Percentiles rank a stretch among this genome's conserved stretches.
Conservation (phyloP, 1,140 invertebrate genomes). For the Coelopa frigida region DNA sequence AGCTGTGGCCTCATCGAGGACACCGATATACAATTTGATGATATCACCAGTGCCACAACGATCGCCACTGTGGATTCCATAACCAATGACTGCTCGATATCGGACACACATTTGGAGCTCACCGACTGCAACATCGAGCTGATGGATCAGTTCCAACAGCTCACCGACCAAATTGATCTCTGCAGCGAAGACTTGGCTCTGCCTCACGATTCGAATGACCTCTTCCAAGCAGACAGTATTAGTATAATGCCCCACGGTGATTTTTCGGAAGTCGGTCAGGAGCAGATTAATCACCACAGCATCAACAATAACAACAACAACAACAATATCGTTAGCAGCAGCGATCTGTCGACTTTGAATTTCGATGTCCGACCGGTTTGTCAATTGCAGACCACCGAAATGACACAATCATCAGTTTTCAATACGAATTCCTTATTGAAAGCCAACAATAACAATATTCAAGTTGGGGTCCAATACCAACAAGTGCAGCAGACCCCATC, state of each 20-base stretch:
- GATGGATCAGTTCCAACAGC: slow-evolving; percentile 38
- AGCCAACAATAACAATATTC: slow-evolving; percentile 4
- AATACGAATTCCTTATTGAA: slow-evolving; percentile 5
- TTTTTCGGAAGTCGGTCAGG: too few relatives aligned
- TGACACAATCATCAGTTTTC: slow-evolving; percentile 4
- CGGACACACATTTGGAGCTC: slow-evolving; percentile 18
- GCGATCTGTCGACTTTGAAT: not conserved
- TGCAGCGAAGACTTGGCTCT: slow-evolving; percentile 33
- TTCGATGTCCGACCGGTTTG: not conserved
- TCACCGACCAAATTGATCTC: slow-evolving; percentile 38
- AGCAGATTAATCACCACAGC: slow-evolving; percentile 14
- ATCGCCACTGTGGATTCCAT: not conserved
- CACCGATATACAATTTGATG: slow-evolving; percentile 7
- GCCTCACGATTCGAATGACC: slow-evolving; percentile 14
- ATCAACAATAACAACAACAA: slow-evolving; percentile 1
- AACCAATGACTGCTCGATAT: not conserved
- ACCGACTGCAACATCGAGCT: slow-evolving; percentile 38
- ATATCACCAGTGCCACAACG: not conserved
- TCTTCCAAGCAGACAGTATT: slow-evolving; percentile 6
- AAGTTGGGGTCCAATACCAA: too few relatives aligned
- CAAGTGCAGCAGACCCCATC: not conserved
- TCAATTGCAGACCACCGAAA: not conserved
- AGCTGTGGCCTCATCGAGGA: slow-evolving; percentile 25
- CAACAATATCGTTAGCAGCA: not conserved
- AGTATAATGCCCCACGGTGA: too few relatives aligned